phyloP scores from a whole-genome alignment of 2,797 vertebrate genomes.

The Geotrypetes seraphini region DNA sequence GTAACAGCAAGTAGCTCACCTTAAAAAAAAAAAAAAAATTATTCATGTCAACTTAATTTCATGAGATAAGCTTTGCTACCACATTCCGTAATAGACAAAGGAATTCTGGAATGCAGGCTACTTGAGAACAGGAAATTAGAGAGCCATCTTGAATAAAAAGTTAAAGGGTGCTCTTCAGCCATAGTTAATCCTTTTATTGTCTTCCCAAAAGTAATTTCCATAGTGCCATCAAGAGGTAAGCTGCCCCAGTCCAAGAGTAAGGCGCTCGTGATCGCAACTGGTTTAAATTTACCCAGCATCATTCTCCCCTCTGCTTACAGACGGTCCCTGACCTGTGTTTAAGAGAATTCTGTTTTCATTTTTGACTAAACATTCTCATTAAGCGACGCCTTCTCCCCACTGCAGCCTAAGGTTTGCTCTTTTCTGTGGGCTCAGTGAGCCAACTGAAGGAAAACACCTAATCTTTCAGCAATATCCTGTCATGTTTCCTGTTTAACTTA shows the following conservation, averaged over 20 bases:
- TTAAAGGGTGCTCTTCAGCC: constrained; percentile 74
- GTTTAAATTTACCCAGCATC: constrained; percentile 58
- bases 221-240: constrained; percentile 69
- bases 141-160: constrained; percentile 89
- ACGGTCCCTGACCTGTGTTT: constrained; percentile 9
- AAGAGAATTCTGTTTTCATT: constrained; percentile 23
- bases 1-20: constrained; percentile 7
- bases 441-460: constrained; percentile 84
- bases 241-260: constrained; percentile 69
- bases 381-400: constrained; percentile 34
- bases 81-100: constrained; percentile 76
- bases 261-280: constrained; percentile 66
- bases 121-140: constrained; percentile 85
- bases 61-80: constrained; percentile 58
- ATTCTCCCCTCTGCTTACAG: constrained; percentile 24
- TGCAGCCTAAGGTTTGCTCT: too few relatives aligned
- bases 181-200: constrained; percentile 90
- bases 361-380: constrained; percentile 52
- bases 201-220: constrained; percentile 84
- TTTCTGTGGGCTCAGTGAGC: constrained; percentile 53
- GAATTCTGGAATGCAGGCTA: constrained; percentile 76
- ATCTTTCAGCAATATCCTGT: constrained; percentile 98
- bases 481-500: constrained; percentile 85
- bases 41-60: constrained; percentile 59
- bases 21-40: constrained; percentile 34